Evolutionary conservation across 1,140 invertebrate species (phyloP).

Genomic region (Heliothis subflexa): DNA sequence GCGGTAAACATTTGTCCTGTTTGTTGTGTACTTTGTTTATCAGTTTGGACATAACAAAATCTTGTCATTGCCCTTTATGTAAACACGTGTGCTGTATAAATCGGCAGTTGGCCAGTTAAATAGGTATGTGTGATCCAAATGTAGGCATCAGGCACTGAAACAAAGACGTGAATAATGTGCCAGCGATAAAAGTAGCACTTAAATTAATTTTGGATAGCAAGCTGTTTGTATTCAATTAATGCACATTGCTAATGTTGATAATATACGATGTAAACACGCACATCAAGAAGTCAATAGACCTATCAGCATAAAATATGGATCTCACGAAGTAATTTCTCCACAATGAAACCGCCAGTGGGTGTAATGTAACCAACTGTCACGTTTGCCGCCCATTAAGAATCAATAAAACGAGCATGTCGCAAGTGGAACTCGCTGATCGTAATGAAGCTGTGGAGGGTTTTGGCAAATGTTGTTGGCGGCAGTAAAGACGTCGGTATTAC

Average conservation of each 20-base stretch:
- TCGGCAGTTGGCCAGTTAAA: not conserved
- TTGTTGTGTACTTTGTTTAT: conserved; percentile 55
- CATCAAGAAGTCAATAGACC: conserved; percentile 31
- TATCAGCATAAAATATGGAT: conserved; percentile 40
- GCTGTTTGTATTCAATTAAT: conserved; percentile 1
- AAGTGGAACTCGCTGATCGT: conserved; percentile 48
- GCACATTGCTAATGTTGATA: conserved; percentile 8
- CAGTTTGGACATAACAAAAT: conserved; percentile 46
- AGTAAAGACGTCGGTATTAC: conserved; percentile 73
- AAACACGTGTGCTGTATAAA: conserved; percentile 24
- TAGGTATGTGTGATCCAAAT: not conserved
- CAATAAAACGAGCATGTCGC: conserved; percentile 43
- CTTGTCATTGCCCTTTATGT: conserved; percentile 39
- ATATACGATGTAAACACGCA: conserved; percentile 14
- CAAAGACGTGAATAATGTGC: not conserved
- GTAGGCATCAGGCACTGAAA: not conserved
- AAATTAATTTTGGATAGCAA: not conserved
- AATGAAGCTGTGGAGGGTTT: conserved; percentile 52
- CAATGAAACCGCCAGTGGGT: conserved; percentile 31
- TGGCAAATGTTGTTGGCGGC: conserved; percentile 50
- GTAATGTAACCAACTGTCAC: conserved; percentile 27
- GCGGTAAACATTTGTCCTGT: conserved; percentile 59
- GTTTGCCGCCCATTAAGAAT: conserved; percentile 51
- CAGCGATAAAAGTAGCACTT: not conserved
- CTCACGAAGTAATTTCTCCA: conserved; percentile 23